Conservation (phyloP, 2,797 vertebrate genomes). For the Leptoclinus maculatus region DNA sequence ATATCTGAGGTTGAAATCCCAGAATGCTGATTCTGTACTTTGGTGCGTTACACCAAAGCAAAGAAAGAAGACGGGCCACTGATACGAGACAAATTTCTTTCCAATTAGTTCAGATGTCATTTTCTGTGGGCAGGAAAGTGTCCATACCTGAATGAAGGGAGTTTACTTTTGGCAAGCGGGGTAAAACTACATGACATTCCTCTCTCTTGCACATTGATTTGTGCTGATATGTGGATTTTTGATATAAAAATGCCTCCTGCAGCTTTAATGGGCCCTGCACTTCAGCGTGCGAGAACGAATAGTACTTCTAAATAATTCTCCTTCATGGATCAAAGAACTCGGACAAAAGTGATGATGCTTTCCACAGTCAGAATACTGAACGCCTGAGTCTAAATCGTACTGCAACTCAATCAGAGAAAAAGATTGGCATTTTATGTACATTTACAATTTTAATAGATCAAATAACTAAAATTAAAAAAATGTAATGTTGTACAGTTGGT, state of each 20-base stretch:
- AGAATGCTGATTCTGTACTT: background rate
- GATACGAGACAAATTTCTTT: background rate
- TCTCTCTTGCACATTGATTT: constrained; percentile 12
- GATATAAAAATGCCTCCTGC: background rate
- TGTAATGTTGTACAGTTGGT: too few relatives aligned
- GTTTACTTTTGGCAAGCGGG: background rate
- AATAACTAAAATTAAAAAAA: background rate
- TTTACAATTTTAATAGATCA: background rate
- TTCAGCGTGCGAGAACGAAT: background rate
- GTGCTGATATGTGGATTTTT: constrained; percentile 27
- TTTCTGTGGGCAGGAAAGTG: background rate
- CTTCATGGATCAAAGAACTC: constrained; percentile 45
- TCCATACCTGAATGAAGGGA: background rate
- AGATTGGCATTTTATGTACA: background rate
- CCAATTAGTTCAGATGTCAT: background rate
- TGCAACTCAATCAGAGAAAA: background rate
- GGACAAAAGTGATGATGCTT: background rate
- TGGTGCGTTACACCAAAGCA: background rate
- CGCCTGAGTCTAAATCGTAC: background rate
- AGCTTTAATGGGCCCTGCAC: constrained; percentile 6
- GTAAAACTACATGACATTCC: background rate
- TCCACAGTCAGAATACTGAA: constrained; percentile 25
- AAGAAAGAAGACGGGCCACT: background rate
- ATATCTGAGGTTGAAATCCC: background rate
- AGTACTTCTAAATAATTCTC: constrained; percentile 49